Conservation (phyloP, 1,140 invertebrate species). For the Bombus consobrinus region DNA sequence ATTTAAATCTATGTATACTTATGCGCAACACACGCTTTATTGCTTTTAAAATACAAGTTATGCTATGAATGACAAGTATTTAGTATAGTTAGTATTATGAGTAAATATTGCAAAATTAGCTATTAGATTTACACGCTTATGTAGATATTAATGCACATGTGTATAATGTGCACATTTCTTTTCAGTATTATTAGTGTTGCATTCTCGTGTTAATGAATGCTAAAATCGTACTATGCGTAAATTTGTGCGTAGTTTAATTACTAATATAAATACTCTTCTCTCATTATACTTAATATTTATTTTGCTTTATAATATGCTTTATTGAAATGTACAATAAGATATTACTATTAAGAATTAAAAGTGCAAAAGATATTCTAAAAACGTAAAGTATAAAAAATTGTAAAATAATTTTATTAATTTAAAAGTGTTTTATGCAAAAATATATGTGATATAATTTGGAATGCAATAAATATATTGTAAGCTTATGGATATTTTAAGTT, state of each 20-base stretch:
- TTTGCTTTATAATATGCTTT: slow-evolving; percentile 43
- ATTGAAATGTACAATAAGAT: slow-evolving; percentile 17
- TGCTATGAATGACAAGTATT: slow-evolving; percentile 27
- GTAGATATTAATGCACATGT: slow-evolving; percentile 48
- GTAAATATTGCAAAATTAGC: neutral
- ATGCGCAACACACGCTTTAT: slow-evolving; percentile 35
- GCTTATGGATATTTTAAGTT: slow-evolving; percentile 7
- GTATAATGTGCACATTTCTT: slow-evolving; percentile 28
- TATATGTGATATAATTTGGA: slow-evolving; percentile 3
- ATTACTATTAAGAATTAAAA: slow-evolving; percentile 3
- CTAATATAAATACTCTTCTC: slow-evolving; percentile 35
- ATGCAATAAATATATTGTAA: slow-evolving; percentile 10
- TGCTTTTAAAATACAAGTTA: slow-evolving; percentile 43
- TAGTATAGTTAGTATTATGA: slow-evolving; percentile 25
- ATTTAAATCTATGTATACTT: slow-evolving; percentile 12
- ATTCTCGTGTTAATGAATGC: slow-evolving; percentile 34
- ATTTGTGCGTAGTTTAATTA: slow-evolving; percentile 31
- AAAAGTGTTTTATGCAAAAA: neutral
- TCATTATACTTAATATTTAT: slow-evolving; percentile 40
- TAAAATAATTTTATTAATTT: slow-evolving; percentile 24
- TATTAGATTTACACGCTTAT: slow-evolving; percentile 33
- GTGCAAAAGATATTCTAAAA: neutral
- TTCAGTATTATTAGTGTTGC: slow-evolving; percentile 35
- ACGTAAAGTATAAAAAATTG: neutral
- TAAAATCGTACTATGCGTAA: slow-evolving; percentile 16